phyloP scores from a whole-genome alignment of 1,140 invertebrate genomes.

The Coptotermes formosanus region DNA sequence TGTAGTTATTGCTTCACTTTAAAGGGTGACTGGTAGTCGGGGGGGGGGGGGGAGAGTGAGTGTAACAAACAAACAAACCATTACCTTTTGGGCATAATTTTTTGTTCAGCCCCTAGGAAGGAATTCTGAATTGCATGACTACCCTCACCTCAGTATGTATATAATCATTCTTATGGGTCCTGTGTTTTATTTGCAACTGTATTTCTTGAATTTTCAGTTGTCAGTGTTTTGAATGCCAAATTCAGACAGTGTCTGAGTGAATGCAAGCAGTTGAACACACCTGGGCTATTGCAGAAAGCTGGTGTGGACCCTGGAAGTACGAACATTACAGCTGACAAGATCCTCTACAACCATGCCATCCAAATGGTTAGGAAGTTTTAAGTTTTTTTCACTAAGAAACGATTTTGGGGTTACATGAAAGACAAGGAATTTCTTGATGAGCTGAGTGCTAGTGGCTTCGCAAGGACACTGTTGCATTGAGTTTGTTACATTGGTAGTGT shows the following conservation, averaged over 20 bases:
- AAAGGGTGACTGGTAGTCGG: too few relatives aligned
- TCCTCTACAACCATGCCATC: slow-evolving; percentile 94
- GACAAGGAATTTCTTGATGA: too few relatives aligned
- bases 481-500: too few relatives aligned
- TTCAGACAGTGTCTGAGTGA: slow-evolving; percentile 84
- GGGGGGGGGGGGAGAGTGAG: too few relatives aligned
- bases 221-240: slow-evolving; percentile 82
- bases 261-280: slow-evolving; percentile 84
- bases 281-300: slow-evolving; percentile 67
- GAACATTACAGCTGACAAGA: slow-evolving; percentile 84
- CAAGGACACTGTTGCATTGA: too few relatives aligned
- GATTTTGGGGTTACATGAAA: too few relatives aligned
- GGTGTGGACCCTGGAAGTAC: slow-evolving; percentile 59
- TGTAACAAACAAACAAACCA: too few relatives aligned
- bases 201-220: slow-evolving; percentile 60
- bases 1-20: too few relatives aligned
- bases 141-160: neutral
- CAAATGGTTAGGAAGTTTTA: slow-evolving; percentile 72
- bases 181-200: slow-evolving; percentile 14
- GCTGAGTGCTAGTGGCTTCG: too few relatives aligned
- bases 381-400: too few relatives aligned
- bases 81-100: too few relatives aligned
- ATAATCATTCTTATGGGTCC: neutral
- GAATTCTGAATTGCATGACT: slow-evolving; percentile 5
- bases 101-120: neutral